Conservation (phyloP, 2,888 invertebrate species). For the Chloroclysta siterata region DNA sequence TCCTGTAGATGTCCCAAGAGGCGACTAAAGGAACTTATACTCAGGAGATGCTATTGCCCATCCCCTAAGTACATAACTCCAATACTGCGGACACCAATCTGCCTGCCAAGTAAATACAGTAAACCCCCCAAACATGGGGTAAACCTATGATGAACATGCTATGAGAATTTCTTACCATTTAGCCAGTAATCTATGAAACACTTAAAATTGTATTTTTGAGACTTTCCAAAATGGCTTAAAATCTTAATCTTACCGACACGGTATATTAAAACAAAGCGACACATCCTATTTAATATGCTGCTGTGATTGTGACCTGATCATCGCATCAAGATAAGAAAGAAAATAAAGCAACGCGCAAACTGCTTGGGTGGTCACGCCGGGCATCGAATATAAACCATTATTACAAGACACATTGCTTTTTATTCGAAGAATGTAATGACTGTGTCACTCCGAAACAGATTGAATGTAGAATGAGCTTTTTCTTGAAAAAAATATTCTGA, state of each 20-base stretch:
- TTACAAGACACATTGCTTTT: slow-evolving; percentile 48
- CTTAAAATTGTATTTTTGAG: too few species aligned
- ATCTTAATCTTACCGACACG: neutral
- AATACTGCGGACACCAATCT: too few species aligned
- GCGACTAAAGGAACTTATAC: too few species aligned
- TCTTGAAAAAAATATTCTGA: neutral
- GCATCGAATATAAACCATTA: slow-evolving; percentile 60
- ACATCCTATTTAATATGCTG: slow-evolving; percentile 50
- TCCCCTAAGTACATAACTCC: too few species aligned
- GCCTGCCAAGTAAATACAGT: too few species aligned
- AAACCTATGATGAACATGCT: too few species aligned
- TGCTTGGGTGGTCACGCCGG: slow-evolving; percentile 72
- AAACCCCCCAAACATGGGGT: too few species aligned
- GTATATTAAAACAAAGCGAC: slow-evolving; percentile 32
- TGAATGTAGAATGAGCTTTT: slow-evolving; percentile 12
- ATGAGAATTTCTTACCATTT: too few species aligned
- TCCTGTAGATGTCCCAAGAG: too few species aligned
- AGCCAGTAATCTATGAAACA: too few species aligned
- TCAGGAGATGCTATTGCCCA: too few species aligned
- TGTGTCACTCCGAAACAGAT: slow-evolving; percentile 7
- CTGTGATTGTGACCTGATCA: slow-evolving; percentile 57
- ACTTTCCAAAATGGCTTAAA: too few species aligned
- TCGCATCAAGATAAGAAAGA: slow-evolving; percentile 71
- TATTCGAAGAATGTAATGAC: slow-evolving; percentile 16
- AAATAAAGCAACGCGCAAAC: slow-evolving; percentile 67